Evolutionary conservation across 2,113 vertebrate species (phyloP).

Genomic region (Lota lota): DNA sequence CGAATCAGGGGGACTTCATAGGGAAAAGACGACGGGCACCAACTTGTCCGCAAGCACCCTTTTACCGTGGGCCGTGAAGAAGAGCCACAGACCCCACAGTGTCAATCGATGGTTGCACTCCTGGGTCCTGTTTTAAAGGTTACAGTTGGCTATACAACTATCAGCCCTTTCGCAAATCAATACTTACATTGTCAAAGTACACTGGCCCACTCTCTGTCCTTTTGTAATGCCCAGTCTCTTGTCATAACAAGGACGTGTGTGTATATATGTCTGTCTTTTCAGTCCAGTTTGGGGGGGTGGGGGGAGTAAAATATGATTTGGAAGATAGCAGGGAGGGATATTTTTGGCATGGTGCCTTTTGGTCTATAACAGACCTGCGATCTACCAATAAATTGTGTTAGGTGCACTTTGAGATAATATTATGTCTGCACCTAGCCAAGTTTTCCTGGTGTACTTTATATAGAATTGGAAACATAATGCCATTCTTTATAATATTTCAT

Average conservation of each 20-base stretch:
- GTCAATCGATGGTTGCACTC: constrained; percentile 36
- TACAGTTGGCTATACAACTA: constrained; percentile 55
- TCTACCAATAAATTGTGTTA: too few species aligned
- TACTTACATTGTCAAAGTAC: constrained; percentile 51
- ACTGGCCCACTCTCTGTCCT: constrained; percentile 27
- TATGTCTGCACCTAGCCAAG: too few species aligned
- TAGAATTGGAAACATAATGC: too few species aligned
- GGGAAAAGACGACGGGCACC: too few species aligned
- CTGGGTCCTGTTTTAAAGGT: constrained; percentile 49
- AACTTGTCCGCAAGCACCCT: background rate
- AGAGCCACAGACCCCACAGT: constrained; percentile 11
- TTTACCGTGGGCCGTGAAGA: constrained; percentile 24
- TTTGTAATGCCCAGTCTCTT: constrained; percentile 17
- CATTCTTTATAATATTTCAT: too few species aligned
- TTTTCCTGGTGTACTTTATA: too few species aligned
- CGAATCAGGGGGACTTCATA: too few species aligned
- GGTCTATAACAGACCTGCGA: too few species aligned
- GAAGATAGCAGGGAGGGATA: background rate
- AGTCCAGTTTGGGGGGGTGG: background rate
- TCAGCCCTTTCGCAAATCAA: constrained; percentile 51
- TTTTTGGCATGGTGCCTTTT: too few species aligned
- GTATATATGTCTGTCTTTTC: constrained; percentile 9
- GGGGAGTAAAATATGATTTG: background rate
- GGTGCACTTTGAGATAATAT: too few species aligned
- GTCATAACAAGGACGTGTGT: constrained; percentile 31